Evolutionary conservation across 2,113 vertebrate genomes (phyloP), one percentile per base, ranked within the genome.

Genomic region (Halcyon malimbica): DNA sequence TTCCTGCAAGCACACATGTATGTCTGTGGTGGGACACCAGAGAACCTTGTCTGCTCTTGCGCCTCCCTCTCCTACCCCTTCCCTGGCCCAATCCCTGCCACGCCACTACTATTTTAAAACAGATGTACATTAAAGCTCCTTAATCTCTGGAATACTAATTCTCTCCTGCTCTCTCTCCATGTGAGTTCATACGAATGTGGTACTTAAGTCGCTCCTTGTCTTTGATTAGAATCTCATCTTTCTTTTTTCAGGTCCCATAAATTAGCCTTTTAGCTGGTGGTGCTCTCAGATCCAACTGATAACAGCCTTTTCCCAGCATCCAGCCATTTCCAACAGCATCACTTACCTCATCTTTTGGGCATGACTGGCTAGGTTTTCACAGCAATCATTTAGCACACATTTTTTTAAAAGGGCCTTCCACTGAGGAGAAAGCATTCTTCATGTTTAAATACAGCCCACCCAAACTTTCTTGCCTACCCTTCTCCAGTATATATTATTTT

Each of bases 201-300:
- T 65, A 76, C 82, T 95, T 88, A 71, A 92, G 87, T 60, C 39
- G 16, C 56, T 77, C 65, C 82, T 84, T 82, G 44, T 83, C 87
- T 93, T 92, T 89, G 91, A 92, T 94, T 93, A 95, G 94, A 86
- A 92, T 92, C 77, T 94, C 93, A 74, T 90, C 82, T 93, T 91
- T 50, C 54, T 85, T 81, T 83, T 83, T 92, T 46, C 93, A 81
- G 76, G 70, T 78, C 81, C 77, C 85, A 60, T 94, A 90, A 94
- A 95, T 95, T 89, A 95, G 89, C 88, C 60, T 92, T 89, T 93
- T 92, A 93, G 83, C 94, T 89, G 80, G 83, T 65, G 68, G 53
- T 48, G 88, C 87, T 93, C 44, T 85, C 71, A 86, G 91, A 91
- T 94, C 91, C 71, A 74, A 13, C 57, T 75, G 92, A 89, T 86